A percentile compares a stretch with the other conserved stretches of the same genome.
phyloP scores from a whole-genome alignment of 2,888 invertebrate species.

The Tortricodes alternella region DNA sequence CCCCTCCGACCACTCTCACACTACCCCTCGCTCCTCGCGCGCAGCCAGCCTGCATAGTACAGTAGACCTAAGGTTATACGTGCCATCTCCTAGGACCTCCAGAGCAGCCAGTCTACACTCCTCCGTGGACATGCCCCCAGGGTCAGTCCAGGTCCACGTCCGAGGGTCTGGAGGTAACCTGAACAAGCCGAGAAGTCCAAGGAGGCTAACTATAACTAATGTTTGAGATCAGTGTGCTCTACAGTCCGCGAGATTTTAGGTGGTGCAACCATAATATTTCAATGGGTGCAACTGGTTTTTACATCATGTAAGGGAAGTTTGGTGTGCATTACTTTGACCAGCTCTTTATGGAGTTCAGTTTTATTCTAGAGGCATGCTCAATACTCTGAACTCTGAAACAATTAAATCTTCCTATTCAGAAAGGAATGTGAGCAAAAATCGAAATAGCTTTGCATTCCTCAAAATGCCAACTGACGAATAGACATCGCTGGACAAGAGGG shows the following conservation, averaged over 20 bases:
- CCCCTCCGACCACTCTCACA: conserved; percentile 71
- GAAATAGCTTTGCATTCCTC: too few relatives aligned
- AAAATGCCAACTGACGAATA: too few relatives aligned
- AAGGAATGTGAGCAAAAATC: too few relatives aligned
- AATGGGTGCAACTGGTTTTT: too few relatives aligned
- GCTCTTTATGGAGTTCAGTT: too few relatives aligned
- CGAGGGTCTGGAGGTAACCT: conserved; percentile 65
- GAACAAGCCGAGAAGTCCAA: conserved; percentile 67
- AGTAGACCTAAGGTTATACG: conserved; percentile 65
- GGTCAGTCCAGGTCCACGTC: conserved; percentile 71
- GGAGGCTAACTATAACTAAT: conserved; percentile 58
- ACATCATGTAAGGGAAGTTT: too few relatives aligned
- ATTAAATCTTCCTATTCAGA: too few relatives aligned
- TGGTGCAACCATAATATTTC: too few relatives aligned
- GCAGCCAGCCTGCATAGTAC: conserved; percentile 75
- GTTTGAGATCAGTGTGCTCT: conserved; percentile 29
- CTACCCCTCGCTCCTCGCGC: conserved; percentile 66
- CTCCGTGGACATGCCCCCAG: conserved; percentile 64
- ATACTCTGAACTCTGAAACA: too few relatives aligned
- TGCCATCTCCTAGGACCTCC: conserved; percentile 67
- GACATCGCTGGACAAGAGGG: too few relatives aligned
- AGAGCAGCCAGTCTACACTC: conserved; percentile 73
- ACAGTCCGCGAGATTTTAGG: conserved; percentile 13
- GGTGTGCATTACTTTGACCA: too few relatives aligned
- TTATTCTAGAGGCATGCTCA: too few relatives aligned